Base-by-base conservation (phyloP, 2,888 invertebrate genomes). In the Drosophila mulleri region DNA sequence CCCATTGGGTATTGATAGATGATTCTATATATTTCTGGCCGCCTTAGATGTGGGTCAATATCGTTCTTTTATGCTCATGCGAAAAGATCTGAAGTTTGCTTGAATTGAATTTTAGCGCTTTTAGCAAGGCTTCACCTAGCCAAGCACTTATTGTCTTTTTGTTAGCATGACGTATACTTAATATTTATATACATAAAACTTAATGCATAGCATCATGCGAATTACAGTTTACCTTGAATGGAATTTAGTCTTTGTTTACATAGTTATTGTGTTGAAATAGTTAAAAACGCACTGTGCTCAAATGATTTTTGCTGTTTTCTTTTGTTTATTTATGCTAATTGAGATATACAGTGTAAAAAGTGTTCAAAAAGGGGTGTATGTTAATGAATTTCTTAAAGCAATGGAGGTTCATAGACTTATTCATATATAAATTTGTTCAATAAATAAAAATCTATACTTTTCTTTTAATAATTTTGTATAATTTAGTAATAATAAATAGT, bases 221-320 rank as follows among this genome's bases (percentile, higher is more conserved):
- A 72, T 78, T 89, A 70, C 67, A 86, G 79, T 86, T 85, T 67
- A 77, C 88, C 76, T 67, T 53, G 56, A 52, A 47, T 59, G 35
- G 35, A 50, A 32, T 50, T 50, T 18, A 35, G 18, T 20, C 1
- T 50, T 20, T 50, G 50, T 35, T 35, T 35, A 32, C 32, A 20
- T 50, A 50, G 32, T 35, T 35, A 35, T 50, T 50, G 18, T 35
- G 18, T 35, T 0, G 32, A 50, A 32, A 50, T 18, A 50, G 12
- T 32, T 50, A 12, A 18, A 32, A 32, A 7, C 18, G 32, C 11
- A 50, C 8, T 32, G 18, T 18, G 32, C 3, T 12, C 14, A 50
- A 48, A 29, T 50, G 14, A 14, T 32, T 32, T 18, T 32, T n/a
- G 29, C 18, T 18, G 29, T 26, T 26, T 6, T 26, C 6, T 7